Percentiles rank a stretch among this genome's conserved stretches.
These are phyloP conservation scores for mouse (Mus musculus) DNA, from an alignment of 2,113 vertebrate species.

Conservation along the genomic window DNA sequence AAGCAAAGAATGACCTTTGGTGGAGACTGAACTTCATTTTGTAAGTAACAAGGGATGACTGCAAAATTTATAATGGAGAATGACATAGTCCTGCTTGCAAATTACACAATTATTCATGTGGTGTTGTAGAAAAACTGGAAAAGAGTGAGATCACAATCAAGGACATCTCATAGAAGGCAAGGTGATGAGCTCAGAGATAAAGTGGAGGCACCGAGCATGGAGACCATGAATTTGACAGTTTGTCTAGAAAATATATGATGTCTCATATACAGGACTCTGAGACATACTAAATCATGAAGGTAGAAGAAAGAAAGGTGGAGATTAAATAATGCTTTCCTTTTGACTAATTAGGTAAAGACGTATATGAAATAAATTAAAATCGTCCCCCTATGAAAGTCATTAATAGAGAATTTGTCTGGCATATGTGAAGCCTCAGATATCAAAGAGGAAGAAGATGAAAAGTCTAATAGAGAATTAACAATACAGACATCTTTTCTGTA, in stretches of 20 bases:
- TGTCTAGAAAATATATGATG: background rate
- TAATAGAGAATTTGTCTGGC: background rate
- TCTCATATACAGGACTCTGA: background rate
- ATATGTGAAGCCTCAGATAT: background rate
- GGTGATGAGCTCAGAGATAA: background rate
- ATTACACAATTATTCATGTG: conserved; percentile 24
- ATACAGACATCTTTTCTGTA: background rate
- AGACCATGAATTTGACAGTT: background rate
- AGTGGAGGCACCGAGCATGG: background rate
- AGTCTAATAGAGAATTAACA: background rate
- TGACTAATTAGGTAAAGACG: background rate
- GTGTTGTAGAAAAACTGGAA: background rate
- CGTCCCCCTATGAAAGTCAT: background rate
- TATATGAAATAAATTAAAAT: background rate
- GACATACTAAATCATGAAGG: background rate
- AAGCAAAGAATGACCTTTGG: background rate
- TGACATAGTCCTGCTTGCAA: conserved; percentile 24
- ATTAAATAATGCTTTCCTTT: background rate
- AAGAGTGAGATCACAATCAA: background rate
- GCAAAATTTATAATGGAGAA: conserved; percentile 13
- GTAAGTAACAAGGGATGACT: background rate
- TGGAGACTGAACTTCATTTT: background rate
- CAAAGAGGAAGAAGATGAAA: background rate
- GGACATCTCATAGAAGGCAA: background rate
- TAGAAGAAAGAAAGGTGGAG: background rate